Conservation (phyloP, 2,888 invertebrate genomes). For the Seladonia tumulorum region DNA sequence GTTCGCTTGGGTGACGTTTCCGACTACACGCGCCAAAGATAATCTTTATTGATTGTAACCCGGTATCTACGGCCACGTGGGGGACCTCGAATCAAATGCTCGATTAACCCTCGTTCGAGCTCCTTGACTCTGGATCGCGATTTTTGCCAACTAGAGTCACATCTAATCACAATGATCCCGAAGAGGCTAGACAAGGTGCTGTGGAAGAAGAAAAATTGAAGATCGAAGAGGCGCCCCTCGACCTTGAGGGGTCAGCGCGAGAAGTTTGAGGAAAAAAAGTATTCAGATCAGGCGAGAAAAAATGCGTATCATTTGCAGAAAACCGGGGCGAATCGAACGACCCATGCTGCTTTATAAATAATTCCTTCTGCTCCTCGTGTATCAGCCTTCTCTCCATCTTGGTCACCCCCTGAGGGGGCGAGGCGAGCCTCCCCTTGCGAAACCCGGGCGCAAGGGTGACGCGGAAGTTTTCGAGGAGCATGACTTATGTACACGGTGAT, state of each 20-base stretch:
- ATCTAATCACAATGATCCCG: too few species aligned
- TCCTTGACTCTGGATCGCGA: neutral
- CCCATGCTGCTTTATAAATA: slow-evolving; percentile 63
- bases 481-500: slow-evolving; percentile 65
- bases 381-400: slow-evolving; percentile 13
- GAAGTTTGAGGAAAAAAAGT: neutral
- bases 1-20: slow-evolving; percentile 69
- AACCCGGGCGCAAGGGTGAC: slow-evolving; percentile 36
- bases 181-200: neutral
- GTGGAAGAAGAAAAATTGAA: neutral
- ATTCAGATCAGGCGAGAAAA: slow-evolving; percentile 33
- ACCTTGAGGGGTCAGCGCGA: neutral
- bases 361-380: slow-evolving; percentile 44
- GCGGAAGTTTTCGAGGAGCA: slow-evolving; percentile 56
- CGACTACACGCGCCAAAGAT: slow-evolving; percentile 24
- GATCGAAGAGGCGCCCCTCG: neutral
- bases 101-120: neutral
- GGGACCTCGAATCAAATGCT: neutral
- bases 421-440: neutral
- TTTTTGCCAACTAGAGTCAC: neutral
- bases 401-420: slow-evolving; percentile 1
- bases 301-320: slow-evolving; percentile 61
- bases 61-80: neutral
- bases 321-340: slow-evolving; percentile 52
- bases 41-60: slow-evolving; percentile 3